Percentiles rank a stretch among this genome's conserved stretches.
phyloP scores from a whole-genome alignment of 2,888 invertebrate species.

The Oscheius sp. region DNA sequence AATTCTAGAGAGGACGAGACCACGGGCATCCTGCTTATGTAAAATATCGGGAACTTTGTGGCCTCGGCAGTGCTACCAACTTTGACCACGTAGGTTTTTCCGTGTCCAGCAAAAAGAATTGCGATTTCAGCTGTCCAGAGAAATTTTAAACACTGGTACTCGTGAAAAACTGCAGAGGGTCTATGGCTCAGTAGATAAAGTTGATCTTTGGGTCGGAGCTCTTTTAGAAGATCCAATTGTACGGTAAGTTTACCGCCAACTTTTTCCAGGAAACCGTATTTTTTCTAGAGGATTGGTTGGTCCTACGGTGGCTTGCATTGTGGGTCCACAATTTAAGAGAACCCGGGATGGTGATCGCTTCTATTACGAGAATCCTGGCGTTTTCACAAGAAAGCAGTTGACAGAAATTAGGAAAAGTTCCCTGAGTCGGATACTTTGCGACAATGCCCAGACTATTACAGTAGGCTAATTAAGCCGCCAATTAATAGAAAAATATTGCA shows the following conservation, averaged over 20 bases:
- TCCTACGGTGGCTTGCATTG: slow-evolving; percentile 76
- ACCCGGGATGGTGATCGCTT: slow-evolving; percentile 76
- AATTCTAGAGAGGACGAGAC: slow-evolving; percentile 82
- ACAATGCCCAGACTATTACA: slow-evolving; percentile 83
- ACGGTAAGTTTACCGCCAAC: not conserved
- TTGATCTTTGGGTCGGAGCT: slow-evolving; percentile 77
- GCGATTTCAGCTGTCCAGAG: slow-evolving; percentile 57
- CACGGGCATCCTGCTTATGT: slow-evolving; percentile 88
- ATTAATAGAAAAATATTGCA: slow-evolving; percentile 35
- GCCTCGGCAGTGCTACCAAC: slow-evolving; percentile 80
- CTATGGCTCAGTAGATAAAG: slow-evolving; percentile 62
- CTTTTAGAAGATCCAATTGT: slow-evolving; percentile 75
- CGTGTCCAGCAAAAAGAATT: not conserved
- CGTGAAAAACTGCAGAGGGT: slow-evolving; percentile 62
- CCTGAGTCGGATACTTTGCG: slow-evolving; percentile 86
- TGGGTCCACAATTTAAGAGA: slow-evolving; percentile 76
- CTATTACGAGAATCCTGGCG: slow-evolving; percentile 76
- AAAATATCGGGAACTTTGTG: slow-evolving; percentile 87
- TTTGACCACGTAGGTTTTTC: slow-evolving; percentile 81
- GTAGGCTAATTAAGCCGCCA: slow-evolving; percentile 23
- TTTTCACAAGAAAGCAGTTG: slow-evolving; percentile 79
- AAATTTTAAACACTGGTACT: slow-evolving; percentile 65
- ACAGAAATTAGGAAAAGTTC: slow-evolving; percentile 86
- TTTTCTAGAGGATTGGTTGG: slow-evolving; percentile 75
- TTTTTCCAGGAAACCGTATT: not conserved